Conservation (phyloP, 2,113 vertebrate genomes). For the Aptenodytes patagonicus region DNA sequence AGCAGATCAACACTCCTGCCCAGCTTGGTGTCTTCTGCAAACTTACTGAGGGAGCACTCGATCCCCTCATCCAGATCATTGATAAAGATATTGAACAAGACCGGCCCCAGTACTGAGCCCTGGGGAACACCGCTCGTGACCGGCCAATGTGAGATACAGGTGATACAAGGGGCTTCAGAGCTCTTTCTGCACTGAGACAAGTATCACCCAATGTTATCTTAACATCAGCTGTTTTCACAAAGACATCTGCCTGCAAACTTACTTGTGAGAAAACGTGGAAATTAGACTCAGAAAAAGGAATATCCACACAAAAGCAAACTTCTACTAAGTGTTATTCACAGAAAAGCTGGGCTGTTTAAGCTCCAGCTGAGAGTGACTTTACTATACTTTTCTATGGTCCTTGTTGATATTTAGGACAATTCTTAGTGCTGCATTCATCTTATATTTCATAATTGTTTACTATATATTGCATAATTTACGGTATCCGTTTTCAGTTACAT, state of each 20-base stretch:
- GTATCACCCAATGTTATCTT: not conserved
- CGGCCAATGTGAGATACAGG: not conserved
- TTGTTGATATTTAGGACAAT: not conserved
- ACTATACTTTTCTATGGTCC: not conserved
- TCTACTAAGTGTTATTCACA: not conserved
- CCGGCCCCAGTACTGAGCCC: too few species aligned
- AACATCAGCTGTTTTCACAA: not conserved
- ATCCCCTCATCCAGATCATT: too few species aligned
- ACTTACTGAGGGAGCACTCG: too few species aligned
- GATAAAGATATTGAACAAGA: too few species aligned
- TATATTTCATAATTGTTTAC: slow-evolving; percentile 1
- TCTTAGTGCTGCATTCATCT: not conserved
- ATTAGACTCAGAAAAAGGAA: not conserved
- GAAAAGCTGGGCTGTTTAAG: not conserved
- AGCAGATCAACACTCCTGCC: too few species aligned
- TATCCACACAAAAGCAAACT: not conserved
- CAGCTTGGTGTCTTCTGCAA: too few species aligned
- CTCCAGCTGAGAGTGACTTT: not conserved
- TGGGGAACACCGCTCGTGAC: too few species aligned
- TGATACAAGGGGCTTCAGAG: not conserved
- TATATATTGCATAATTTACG: not conserved
- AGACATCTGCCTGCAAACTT: not conserved
- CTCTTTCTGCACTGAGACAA: not conserved
- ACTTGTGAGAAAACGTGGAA: not conserved
- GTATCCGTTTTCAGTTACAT: not conserved